Evolutionary conservation across 2,113 vertebrate genomes (phyloP), one percentile per base, ranked within the genome.

Genomic region (Notarius quadriscutis): DNA sequence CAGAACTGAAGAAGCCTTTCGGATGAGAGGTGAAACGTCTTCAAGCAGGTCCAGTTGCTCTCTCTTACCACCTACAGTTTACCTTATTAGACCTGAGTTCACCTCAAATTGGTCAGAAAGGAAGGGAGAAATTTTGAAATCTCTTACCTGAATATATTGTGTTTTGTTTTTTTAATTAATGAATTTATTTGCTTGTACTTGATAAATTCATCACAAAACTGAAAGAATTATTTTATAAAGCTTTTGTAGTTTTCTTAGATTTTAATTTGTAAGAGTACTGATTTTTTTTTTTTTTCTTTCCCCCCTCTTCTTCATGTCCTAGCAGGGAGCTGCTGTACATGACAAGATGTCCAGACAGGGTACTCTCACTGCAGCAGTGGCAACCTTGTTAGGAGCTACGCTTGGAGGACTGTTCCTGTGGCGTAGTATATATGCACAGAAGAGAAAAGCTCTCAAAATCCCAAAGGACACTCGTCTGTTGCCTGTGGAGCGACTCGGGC

Each of bases 341-440:
- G 63, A 74, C 82, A 83, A 1, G 86, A 99, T 99, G 97, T 94
- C 95, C 92, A 96, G 91, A 86, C 96, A 95, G 85, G 94, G 95
- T 48, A 91, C 94, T 12, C 74, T 97, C 50, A 94, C 96, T 0
- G 93, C 96, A 57, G 95, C 96, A 69, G 89, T 98, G 75, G 96
- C 93, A 0, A 94, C 97, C 1, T 88, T 99, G 11, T 88, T 99
- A 55, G 96, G 97, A 20, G 93, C 96, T 18, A 94, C 96, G 0
- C 18, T 97, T 1, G 97, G 97, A 5, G 97, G 96, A 1, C 93
- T 99, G 87, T 91, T 97, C 81, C 74, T 97, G 75, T 99, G 98
- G 98, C 96, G 92, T 69, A 94, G 94, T 6, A 84, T 95, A 81
- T 84, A 85, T 74, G 86, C 86, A 0, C 81, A 92, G 50, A 91